phyloP scores from a whole-genome alignment of 2,797 vertebrate species.

The Streptopelia turtur region DNA sequence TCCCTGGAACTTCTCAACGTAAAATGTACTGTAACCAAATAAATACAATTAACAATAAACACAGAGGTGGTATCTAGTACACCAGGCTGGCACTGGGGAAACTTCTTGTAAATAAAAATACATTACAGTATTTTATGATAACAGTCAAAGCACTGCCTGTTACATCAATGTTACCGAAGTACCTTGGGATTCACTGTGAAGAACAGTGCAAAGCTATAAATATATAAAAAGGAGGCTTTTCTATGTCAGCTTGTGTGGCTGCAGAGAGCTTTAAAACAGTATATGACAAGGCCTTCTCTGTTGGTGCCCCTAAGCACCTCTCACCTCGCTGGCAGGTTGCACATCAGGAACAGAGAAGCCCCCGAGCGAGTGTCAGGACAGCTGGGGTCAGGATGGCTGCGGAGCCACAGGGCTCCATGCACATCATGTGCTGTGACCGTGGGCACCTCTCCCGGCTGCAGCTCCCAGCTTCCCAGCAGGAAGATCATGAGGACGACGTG shows the following conservation, averaged over 20 bases:
- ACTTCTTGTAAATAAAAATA: conserved; percentile 9
- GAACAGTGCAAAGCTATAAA: neutral
- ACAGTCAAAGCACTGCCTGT: neutral
- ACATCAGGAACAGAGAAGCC: neutral
- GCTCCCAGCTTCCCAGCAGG: neutral
- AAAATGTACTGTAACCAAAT: neutral
- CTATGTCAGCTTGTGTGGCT: neutral
- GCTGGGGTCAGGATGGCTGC: neutral
- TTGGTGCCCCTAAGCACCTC: neutral
- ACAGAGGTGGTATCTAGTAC: neutral
- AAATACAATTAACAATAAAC: conserved; percentile 7
- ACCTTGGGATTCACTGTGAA: neutral
- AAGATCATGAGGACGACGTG: neutral
- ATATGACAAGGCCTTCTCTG: neutral
- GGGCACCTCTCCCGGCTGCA: neutral
- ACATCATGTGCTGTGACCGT: rapidly evolving
- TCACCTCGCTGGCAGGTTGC: neutral
- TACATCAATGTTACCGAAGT: neutral
- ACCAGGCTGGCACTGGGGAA: neutral
- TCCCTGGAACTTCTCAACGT: neutral
- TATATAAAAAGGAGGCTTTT: neutral
- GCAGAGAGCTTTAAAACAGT: neutral
- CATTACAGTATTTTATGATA: neutral
- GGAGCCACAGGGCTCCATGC: neutral
- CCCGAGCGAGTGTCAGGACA: neutral